Evolutionary conservation across 2,113 vertebrate species (phyloP).

Genomic region (Cichladusa arquata): DNA sequence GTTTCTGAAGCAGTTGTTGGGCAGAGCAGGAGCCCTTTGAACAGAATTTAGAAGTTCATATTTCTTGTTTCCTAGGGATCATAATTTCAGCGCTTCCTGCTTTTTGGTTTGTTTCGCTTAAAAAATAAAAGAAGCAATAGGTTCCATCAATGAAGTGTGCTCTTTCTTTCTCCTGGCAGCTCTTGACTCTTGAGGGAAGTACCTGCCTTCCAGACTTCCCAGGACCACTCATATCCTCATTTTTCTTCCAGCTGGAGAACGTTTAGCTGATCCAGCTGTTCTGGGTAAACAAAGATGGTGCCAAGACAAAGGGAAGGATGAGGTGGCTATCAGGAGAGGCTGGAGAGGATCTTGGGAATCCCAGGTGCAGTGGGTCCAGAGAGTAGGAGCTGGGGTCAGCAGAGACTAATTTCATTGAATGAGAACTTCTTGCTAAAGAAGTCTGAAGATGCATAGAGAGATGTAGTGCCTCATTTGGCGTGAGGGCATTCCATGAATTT

Average conservation of each 20-base stretch:
- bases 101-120: neutral
- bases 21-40: neutral
- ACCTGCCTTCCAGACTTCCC: neutral
- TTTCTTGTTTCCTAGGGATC: neutral
- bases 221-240: neutral
- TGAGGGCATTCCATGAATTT: constrained; percentile 23
- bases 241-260: neutral
- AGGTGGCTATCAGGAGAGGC: neutral
- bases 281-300: neutral
- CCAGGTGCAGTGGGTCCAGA: neutral
- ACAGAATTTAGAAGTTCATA: neutral
- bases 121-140: neutral
- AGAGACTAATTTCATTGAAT: neutral
- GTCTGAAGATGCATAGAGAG: neutral
- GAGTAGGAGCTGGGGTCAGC: neutral
- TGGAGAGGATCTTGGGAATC: neutral
- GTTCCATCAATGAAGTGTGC: neutral
- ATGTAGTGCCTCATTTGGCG: neutral
- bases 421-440: neutral
- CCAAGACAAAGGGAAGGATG: neutral
- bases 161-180: neutral
- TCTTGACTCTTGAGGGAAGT: neutral
- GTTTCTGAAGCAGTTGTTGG: neutral
- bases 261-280: neutral
- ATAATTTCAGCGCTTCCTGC: neutral